Evolutionary conservation across 2,113 vertebrate species (phyloP).

Genomic region (Orthonyx spaldingii): DNA sequence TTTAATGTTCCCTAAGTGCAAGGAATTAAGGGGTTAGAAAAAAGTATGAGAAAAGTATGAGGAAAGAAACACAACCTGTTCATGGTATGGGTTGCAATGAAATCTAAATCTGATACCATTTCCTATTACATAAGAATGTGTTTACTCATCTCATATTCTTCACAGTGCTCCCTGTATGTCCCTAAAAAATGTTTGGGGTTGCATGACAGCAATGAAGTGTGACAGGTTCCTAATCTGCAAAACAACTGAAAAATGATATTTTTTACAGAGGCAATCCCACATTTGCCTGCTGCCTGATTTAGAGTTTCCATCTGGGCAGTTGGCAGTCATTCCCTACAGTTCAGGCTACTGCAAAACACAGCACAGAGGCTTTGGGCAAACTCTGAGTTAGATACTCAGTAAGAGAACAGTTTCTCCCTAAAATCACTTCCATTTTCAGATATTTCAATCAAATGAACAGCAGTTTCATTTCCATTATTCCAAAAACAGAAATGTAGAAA

Average conservation of each 20-base stretch:
- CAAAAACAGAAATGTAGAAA: not conserved
- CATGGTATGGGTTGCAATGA: not conserved
- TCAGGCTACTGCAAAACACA: not conserved
- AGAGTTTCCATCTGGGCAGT: constrained; percentile 35
- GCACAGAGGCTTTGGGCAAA: not conserved
- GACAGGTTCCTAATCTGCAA: not conserved
- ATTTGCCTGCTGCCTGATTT: constrained; percentile 19
- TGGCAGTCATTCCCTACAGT: not conserved
- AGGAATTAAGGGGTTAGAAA: not conserved
- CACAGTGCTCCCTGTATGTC: not conserved
- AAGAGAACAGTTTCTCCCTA: not conserved
- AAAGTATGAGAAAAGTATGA: not conserved
- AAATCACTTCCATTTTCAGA: not conserved
- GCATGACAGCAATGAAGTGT: not conserved
- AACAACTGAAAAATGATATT: not conserved
- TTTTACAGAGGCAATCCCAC: constrained; percentile 17
- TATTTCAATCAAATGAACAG: not conserved
- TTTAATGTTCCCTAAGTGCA: not conserved
- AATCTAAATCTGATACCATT: not conserved
- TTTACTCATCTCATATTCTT: not conserved
- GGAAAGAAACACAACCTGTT: not conserved
- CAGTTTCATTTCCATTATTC: not conserved
- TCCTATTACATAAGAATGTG: not conserved
- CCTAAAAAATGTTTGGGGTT: not conserved
- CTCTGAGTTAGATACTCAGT: not conserved